phyloP scores from a whole-genome alignment of 1,140 invertebrate genomes.

The Brachionus paranguensis region DNA sequence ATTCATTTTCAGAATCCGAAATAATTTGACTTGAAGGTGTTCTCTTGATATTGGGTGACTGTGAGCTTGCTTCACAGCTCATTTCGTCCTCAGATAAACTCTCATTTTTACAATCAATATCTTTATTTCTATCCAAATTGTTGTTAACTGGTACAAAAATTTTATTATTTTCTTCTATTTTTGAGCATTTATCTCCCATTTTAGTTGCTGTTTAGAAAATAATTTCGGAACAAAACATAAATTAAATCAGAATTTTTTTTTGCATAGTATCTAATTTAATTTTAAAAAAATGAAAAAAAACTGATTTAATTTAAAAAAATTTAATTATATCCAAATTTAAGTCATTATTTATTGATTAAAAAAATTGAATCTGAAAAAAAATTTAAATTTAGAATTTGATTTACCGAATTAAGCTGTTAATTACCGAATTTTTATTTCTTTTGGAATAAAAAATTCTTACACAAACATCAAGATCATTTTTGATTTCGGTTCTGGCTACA shows the following conservation, averaged over 20 bases:
- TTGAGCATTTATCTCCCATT: slow-evolving; percentile 21
- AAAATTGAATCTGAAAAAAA: neutral
- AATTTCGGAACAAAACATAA: neutral
- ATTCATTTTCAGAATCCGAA: neutral
- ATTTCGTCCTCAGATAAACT: neutral
- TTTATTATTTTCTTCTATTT: neutral
- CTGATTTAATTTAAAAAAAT: neutral
- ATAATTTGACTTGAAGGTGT: neutral
- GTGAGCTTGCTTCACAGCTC: neutral
- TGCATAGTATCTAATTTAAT: neutral
- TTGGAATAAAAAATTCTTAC: neutral
- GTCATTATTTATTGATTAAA: neutral
- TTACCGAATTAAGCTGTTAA: no score
- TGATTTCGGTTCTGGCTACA: neutral
- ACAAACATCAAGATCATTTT: neutral
- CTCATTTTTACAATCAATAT: neutral
- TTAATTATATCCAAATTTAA: neutral
- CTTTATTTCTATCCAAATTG: neutral
- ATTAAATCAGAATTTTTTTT: neutral
- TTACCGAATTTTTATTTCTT: neutral
- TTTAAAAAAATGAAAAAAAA: neutral
- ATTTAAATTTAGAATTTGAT: no score
- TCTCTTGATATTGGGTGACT: neutral
- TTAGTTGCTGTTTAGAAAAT: neutral
- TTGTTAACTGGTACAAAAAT: neutral